Percentiles rank a stretch among this genome's conserved stretches.
phyloP scores from a whole-genome alignment of 1,140 invertebrate genomes.

The Chrysopa pallens region DNA sequence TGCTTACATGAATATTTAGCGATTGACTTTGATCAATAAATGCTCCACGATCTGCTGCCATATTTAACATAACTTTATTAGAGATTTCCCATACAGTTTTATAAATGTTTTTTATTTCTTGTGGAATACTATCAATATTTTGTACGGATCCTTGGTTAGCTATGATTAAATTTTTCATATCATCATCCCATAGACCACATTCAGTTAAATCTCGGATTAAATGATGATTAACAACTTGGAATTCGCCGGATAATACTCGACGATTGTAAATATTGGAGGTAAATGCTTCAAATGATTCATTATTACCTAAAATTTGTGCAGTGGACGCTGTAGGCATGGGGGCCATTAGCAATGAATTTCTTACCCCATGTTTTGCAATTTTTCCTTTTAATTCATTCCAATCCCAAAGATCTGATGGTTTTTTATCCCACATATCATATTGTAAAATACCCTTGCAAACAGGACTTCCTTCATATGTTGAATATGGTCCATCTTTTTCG shows the following conservation, averaged over 20 bases:
- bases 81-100: slow-evolving; percentile 99
- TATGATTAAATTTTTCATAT: slow-evolving; percentile 94
- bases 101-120: slow-evolving; percentile 79
- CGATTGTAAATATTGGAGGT: slow-evolving; percentile 94
- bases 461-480: slow-evolving; percentile 80
- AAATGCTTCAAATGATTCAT: slow-evolving; percentile 96
- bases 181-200: slow-evolving; percentile 77
- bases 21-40: slow-evolving; percentile 99
- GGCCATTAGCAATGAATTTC: slow-evolving; percentile 88
- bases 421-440: slow-evolving; percentile 94
- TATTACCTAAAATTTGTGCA: slow-evolving; percentile 97
- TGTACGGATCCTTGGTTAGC: slow-evolving; percentile 87
- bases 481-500: slow-evolving; percentile 68
- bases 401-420: slow-evolving; percentile 77
- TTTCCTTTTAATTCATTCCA: slow-evolving; percentile 73
- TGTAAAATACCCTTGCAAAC: slow-evolving; percentile 93
- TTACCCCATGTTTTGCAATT: slow-evolving; percentile 78
- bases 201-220: slow-evolving; percentile 86
- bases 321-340: slow-evolving; percentile 99
- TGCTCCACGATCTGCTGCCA: slow-evolving; percentile 94
- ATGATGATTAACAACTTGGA: slow-evolving; percentile 92
- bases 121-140: slow-evolving; percentile 73
- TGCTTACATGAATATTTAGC: slow-evolving; percentile 89
- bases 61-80: slow-evolving; percentile 85
- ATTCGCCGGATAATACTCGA: slow-evolving; percentile 79